These are phyloP conservation scores for Pollimyrus isidori DNA, from an alignment of 2,113 vertebrate species.

Conservation along the genomic window DNA sequence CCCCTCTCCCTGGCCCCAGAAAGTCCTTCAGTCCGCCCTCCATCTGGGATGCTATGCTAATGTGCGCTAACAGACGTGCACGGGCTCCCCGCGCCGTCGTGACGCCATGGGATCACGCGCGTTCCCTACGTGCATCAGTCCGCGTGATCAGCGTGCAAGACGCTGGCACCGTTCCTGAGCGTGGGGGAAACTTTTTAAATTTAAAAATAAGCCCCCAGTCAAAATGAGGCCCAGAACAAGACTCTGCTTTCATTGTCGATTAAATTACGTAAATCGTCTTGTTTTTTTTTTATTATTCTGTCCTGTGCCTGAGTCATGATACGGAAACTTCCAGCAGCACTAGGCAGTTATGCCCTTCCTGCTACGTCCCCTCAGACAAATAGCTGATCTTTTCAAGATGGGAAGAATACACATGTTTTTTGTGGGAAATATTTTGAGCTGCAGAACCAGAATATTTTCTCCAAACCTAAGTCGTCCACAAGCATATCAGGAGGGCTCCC, in stretches of 20 bases:
- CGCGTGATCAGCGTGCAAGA: neutral
- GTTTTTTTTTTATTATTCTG: neutral
- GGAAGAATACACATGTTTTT: neutral
- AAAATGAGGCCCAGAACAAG: neutral
- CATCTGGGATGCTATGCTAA: neutral
- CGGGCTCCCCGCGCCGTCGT: neutral
- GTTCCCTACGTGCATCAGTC: neutral
- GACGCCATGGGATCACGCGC: neutral
- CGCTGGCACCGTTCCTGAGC: neutral
- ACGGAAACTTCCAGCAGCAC: neutral
- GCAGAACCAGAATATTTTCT: neutral
- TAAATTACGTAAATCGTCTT: neutral
- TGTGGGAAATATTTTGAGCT: neutral
- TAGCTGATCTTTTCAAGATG: neutral
- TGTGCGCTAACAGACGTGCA: neutral
- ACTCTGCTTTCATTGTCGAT: neutral
- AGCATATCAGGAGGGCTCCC: neutral
- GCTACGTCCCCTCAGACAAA: neutral
- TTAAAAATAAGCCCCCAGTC: constrained; percentile 1
- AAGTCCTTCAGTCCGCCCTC: neutral
- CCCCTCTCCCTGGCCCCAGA: neutral
- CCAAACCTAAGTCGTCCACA: neutral
- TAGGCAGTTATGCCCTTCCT: neutral
- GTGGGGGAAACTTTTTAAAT: neutral
- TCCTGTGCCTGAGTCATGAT: neutral